Conservation (phyloP, 2,797 vertebrate genomes). For the Dicrostonyx torquatus region DNA sequence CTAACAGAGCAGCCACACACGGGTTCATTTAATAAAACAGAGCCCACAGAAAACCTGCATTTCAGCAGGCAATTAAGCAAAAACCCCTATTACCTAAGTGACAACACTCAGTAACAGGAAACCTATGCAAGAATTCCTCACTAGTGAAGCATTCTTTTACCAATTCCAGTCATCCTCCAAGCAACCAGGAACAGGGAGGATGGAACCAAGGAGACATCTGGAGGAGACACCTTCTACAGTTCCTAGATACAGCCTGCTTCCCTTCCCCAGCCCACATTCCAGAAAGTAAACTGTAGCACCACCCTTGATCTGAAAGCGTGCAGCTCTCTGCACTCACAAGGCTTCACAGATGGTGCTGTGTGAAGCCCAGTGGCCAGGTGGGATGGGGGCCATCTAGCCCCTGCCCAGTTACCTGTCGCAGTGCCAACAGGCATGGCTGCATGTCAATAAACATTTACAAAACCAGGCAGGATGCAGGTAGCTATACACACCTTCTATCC, state of each 20-base stretch:
- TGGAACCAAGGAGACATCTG: background rate
- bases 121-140: rapidly evolving
- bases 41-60: background rate
- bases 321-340: background rate
- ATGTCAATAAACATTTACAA: background rate
- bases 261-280: background rate
- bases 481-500: background rate
- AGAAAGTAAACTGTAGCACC: background rate
- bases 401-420: background rate
- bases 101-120: background rate
- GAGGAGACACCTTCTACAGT: background rate
- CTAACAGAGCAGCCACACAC: background rate
- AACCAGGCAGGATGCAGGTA: background rate
- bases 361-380: rapidly evolving
- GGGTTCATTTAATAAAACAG: background rate
- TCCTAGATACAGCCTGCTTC: background rate
- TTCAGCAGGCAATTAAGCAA: background rate
- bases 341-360: rapidly evolving
- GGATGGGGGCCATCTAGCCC: rapidly evolving
- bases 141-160: background rate
- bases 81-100: background rate
- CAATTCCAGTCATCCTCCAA: background rate
- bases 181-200: background rate
- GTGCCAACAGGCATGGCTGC: rapidly evolving
- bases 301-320: background rate